Evolutionary conservation across 2,888 invertebrate species (phyloP).

Genomic region (Lysandra coridon): DNA sequence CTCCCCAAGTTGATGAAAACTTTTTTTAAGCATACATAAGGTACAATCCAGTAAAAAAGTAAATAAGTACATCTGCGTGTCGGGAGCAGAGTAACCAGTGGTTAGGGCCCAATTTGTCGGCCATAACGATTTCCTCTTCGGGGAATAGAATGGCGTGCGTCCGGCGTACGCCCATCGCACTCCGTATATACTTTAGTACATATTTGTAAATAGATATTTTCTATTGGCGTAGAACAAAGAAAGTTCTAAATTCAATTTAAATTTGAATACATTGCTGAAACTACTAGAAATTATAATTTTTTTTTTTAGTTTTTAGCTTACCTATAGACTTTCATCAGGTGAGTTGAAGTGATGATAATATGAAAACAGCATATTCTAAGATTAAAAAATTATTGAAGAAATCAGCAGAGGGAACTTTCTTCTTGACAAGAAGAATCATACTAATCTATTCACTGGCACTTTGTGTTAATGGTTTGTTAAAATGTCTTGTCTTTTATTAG

Average conservation of each 20-base stretch:
- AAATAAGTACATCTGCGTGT: conserved; percentile 70
- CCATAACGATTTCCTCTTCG: conserved; percentile 79
- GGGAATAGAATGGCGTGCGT: conserved; percentile 78
- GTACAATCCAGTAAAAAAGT: conserved; percentile 41
- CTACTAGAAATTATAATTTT: no score
- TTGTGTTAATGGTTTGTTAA: no score
- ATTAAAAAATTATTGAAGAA: no score
- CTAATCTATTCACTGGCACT: no score
- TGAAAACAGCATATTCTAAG: no score
- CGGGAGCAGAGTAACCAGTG: conserved; percentile 63
- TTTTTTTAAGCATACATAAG: background rate
- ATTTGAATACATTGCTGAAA: no score
- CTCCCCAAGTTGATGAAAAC: background rate
- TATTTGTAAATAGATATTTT: background rate
- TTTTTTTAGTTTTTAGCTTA: no score
- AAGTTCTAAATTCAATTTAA: background rate
- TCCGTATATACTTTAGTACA: conserved; percentile 39
- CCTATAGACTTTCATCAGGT: no score
- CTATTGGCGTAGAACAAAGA: background rate
- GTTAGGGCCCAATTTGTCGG: conserved; percentile 78
- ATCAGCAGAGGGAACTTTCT: no score
- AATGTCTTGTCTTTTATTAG: no score
- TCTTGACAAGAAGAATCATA: no score
- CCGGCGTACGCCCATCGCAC: conserved; percentile 64
- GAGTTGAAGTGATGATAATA: no score